Evolutionary conservation across 2,888 invertebrate genomes (phyloP).

Genomic region (Cryptops parisi): DNA sequence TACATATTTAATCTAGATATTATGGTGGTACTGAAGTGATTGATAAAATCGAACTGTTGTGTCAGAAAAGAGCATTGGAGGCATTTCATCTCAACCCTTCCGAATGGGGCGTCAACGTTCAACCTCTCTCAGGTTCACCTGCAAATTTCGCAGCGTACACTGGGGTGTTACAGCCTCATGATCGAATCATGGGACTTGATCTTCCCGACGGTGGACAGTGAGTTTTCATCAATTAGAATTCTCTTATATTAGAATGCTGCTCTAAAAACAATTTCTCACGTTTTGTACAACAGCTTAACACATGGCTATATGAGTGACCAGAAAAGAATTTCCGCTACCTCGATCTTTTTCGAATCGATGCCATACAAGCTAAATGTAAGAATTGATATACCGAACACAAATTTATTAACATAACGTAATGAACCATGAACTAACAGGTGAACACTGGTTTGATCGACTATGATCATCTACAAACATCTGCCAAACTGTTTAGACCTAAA

Average conservation of each 20-base stretch:
- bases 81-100: slow-evolving; percentile 37
- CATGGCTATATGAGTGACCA: slow-evolving; percentile 41
- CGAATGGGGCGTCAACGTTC: slow-evolving; percentile 46
- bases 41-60: slow-evolving; percentile 41
- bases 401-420: too few species aligned
- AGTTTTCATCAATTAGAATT: slow-evolving; percentile 19
- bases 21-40: slow-evolving; percentile 45
- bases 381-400: slow-evolving; percentile 20
- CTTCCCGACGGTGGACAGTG: slow-evolving; percentile 44
- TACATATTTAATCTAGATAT: slow-evolving; percentile 35
- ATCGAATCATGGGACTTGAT: slow-evolving; percentile 45
- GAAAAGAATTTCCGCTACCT: slow-evolving; percentile 43
- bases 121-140: slow-evolving; percentile 43
- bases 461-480: slow-evolving; percentile 37
- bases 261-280: background rate
- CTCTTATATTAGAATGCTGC: background rate
- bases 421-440: too few species aligned
- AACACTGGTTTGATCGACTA: slow-evolving; percentile 43
- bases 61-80: slow-evolving; percentile 40
- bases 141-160: slow-evolving; percentile 47
- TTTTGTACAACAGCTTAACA: slow-evolving; percentile 25
- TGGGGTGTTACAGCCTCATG: slow-evolving; percentile 39
- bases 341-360: slow-evolving; percentile 45
- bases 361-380: slow-evolving; percentile 40
- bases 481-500: slow-evolving; percentile 40